Base-by-base conservation (phyloP, 2,888 invertebrate genomes). In the Brachylomia viminalis region DNA sequence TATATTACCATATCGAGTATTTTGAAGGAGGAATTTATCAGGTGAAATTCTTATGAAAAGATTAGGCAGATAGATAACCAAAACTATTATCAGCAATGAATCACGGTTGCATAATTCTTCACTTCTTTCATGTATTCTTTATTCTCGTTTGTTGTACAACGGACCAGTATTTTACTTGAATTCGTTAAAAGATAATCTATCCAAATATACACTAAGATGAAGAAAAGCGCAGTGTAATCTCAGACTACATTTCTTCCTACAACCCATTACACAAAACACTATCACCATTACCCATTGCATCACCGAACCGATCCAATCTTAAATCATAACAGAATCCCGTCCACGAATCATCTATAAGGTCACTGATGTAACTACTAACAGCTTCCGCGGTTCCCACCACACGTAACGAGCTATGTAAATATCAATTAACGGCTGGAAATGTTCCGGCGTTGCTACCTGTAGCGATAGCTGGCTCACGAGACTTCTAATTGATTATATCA, bases 351-450 rank as follows among this genome's bases (percentile, higher is more conserved):
- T 88, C 61, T 75, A 64, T 87, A 85, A 87, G 87, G 87, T 87
- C 83, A 87, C 65, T 85, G 88, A 85, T 78, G 86, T 83, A 88
- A 87, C 79, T 42, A 54, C n/a, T n/a, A 67, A 67, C 82, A 52
- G 78, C 88, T 88, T 89, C 82, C 87, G 72, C 27, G 56, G 79
- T 82, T 85, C 86, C 86, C 79, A 81, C 72, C 61, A 71, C 65
- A 73, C 76, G 85, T 83, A 88, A 86, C 80, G 15, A 70, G 67
- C 81, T 83, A 93, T 92, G 93, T 92, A 93, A 93, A 94, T 94
- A 94, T 93, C 93, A 94, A 94, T 94, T 94, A 94, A 92, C 87
- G 66, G 82, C 87, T 79, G 82, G 91, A 92, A 93, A 93, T 91
- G 91, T 91, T 90, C 87, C 90, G 89, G 87, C 87, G 86, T 82